Evolutionary conservation across 2,113 vertebrate genomes (phyloP), one percentile per base, ranked within the genome.

Genomic region (Neomonachus schauinslandi): DNA sequence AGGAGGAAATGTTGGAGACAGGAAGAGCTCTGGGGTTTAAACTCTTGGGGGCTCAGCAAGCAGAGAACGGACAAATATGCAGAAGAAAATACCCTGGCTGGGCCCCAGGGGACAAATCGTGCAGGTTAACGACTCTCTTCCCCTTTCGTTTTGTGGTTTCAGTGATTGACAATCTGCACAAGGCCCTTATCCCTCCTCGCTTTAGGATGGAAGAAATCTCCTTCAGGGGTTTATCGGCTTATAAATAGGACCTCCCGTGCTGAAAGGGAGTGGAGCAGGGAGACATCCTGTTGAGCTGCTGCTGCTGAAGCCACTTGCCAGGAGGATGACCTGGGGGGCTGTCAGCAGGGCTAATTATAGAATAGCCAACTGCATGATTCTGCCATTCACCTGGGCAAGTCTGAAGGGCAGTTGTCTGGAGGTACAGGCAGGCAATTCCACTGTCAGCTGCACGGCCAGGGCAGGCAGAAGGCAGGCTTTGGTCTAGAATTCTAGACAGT

Each of bases 101-200:
- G 74, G 33, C 28, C 65, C 22, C 79, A 55, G 46, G 67, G 65
- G 36, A 71, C 33, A 90, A 86, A 94, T 89, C 57, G 74, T 2
- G 1, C 46, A 67, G 31, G 28, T 93, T 91, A 95, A 55, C 3
- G 12, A 74, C 22, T 39, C 61, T 90, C 57, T 76, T 74, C 26
- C 61, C 65, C 59, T 91, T 33, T 91, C 24, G 46, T 71, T 91
- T 90, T 81, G 79, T 80, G 89, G 36, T 76, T 94, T 94, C 57
- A 5, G 61, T 63, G 87, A 87, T 36, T 59, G 74, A 91, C 94
- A 92, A 80, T 96, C 63, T 92, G 18, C 46, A 74, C 86, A 74
- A 63, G 55, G 6, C 21, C 69, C 46, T 77, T 74, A 39, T 59
- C 24, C 39, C 14, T 63, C 59, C 19, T 87, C 53, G 10, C 39